Base-by-base conservation (phyloP, 2,113 vertebrate genomes). In the Pagrus major region DNA sequence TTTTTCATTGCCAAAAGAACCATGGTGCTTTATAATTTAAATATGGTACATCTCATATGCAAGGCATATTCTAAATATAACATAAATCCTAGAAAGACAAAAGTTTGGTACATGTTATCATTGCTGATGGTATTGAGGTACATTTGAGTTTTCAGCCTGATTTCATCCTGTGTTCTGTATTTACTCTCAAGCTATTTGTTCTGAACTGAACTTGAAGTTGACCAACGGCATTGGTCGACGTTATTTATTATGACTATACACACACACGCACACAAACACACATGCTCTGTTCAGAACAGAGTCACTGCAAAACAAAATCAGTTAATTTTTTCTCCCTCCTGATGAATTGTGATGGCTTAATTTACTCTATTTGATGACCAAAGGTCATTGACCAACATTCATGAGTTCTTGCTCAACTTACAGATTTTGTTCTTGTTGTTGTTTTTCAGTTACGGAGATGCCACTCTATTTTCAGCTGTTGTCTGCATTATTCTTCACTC, bases 401-500 rank as follows among this genome's bases (percentile, higher is more conserved):
- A 84, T 63, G 81, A 91, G 81, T 84, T 92, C 60, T 72, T 73
- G 67, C 83, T 88, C 67, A 27, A 96, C 95, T 95, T 97, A 83
- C 95, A 90, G 75, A 85, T 84, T 78, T 78, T 78, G 56, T 90
- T n/a, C n/a, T n/a, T 89, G 80, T 92, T 87, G 71, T 86, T 85
- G 56, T 89, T 78, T 93, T 91, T 88, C 88, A 88, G 83, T 90
- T 90, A 96, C 94, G 96, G 96, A 97, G 96, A 97, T 96, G 96
- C 97, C 97, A 97, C 96, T 97, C 90, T 93, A 88, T 90, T 92
- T 92, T 93, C 90, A 92, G 90, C 96, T 96, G 95, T 98, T 97
- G 95, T 97, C 96, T 97, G 96, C 96, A 96, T 97, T 97, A 96
- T 96, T 97, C 96, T 97, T 97, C 97, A 97, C 97, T 97, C 96